These are phyloP conservation scores for Troglohyphantes excavatus DNA, from an alignment of 2,888 invertebrate species.

Conservation along the genomic window DNA sequence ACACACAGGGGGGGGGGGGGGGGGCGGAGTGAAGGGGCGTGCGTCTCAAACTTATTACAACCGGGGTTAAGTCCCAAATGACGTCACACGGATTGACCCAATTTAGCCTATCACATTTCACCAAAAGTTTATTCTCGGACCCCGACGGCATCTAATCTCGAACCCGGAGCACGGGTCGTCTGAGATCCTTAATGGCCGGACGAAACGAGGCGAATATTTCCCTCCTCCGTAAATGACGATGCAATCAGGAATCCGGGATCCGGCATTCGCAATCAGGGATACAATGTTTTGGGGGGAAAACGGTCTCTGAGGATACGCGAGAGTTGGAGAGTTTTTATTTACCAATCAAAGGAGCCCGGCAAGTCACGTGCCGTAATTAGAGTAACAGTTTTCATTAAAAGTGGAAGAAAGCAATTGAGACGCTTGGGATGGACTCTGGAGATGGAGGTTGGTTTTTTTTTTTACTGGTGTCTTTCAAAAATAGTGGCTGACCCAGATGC, in stretches of 20 bases:
- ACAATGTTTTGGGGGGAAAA: conserved; percentile 16
- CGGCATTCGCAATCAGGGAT: conserved; percentile 50
- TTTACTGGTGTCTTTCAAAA: neutral
- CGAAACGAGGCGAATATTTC: conserved; percentile 50
- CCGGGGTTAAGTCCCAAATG: conserved; percentile 42
- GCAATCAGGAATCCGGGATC: conserved; percentile 57
- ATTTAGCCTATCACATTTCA: conserved; percentile 56
- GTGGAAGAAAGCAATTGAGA: conserved; percentile 1
- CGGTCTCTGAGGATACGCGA: neutral
- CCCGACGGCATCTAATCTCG: conserved; percentile 37
- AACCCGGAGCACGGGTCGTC: conserved; percentile 50
- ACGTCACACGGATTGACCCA: conserved; percentile 56
- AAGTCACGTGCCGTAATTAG: conserved; percentile 47
- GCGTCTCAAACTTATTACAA: conserved; percentile 22
- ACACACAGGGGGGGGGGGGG: conserved; percentile 18
- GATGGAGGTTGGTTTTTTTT: neutral
- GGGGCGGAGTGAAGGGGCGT: too few relatives aligned
- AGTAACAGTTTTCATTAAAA: conserved; percentile 63
- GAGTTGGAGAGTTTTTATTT: conserved; percentile 49
- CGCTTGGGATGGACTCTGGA: neutral
- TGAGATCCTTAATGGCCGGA: conserved; percentile 46
- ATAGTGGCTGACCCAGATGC: neutral
- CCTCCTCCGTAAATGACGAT: conserved; percentile 52
- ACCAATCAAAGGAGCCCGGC: conserved; percentile 36
- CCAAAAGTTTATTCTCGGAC: conserved; percentile 56